Evolutionary conservation across 2,797 vertebrate species (phyloP).

Genomic region (Manis crassicaudata): DNA sequence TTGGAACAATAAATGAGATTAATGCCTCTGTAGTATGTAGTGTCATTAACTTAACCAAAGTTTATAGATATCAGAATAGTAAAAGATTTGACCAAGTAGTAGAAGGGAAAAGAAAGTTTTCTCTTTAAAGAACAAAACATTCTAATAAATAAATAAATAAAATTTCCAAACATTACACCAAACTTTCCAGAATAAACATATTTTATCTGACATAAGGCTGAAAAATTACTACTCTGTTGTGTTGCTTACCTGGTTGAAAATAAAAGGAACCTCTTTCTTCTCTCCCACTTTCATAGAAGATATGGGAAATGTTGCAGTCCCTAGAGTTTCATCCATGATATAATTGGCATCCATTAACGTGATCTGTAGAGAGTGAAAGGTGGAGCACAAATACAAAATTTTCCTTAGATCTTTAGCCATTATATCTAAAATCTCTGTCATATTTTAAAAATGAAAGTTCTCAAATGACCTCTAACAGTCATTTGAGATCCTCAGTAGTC

Average conservation of each 20-base stretch:
- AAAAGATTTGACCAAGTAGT: not conserved
- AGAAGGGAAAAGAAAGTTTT: not conserved
- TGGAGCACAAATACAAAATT: not conserved
- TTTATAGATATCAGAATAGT: not conserved
- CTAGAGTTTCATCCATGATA: slow-evolving; percentile 97
- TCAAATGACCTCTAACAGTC: not conserved
- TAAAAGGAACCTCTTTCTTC: slow-evolving; percentile 89
- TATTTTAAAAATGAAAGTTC: not conserved
- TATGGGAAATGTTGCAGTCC: slow-evolving; percentile 91
- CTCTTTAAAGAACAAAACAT: not conserved
- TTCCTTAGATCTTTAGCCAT: not conserved
- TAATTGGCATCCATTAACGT: slow-evolving; percentile 99
- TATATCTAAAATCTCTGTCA: not conserved
- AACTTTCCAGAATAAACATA: not conserved
- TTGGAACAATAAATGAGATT: not conserved
- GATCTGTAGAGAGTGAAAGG: slow-evolving; percentile 86
- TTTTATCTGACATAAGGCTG: not conserved
- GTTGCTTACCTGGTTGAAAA: slow-evolving; percentile 93
- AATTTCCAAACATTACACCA: not conserved
- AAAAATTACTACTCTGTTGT: not conserved
- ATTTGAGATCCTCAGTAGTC: not conserved
- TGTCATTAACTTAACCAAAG: not conserved
- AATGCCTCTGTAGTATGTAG: not conserved
- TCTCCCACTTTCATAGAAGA: slow-evolving; percentile 91
- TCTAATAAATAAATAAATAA: not conserved